Evolutionary conservation across 2,888 invertebrate species (phyloP).

Genomic region (Linyphia triangularis): DNA sequence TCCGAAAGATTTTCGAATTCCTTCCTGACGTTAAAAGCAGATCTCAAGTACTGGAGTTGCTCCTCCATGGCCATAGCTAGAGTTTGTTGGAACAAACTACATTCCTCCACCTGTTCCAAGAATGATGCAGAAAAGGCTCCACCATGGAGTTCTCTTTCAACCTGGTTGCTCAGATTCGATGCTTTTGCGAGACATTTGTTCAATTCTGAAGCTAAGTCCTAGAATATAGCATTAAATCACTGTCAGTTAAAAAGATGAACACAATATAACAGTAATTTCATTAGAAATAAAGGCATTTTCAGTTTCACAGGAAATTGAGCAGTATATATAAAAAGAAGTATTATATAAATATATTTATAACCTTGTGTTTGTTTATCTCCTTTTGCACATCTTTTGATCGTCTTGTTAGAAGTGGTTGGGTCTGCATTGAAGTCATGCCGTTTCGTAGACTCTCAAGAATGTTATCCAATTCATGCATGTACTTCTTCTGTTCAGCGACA

Average conservation of each 20-base stretch:
- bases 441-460: slow-evolving; percentile 90
- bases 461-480: slow-evolving; percentile 88
- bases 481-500: slow-evolving; percentile 91
- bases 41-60: slow-evolving; percentile 88
- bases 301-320: neutral
- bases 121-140: slow-evolving; percentile 88
- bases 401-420: slow-evolving; percentile 84
- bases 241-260: too few relatives aligned
- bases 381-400: slow-evolving; percentile 86
- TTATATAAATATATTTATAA: slow-evolving; percentile 76
- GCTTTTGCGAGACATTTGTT: slow-evolving; percentile 86
- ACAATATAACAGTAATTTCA: too few relatives aligned
- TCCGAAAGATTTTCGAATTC: slow-evolving; percentile 59
- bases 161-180: slow-evolving; percentile 85
- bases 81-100: slow-evolving; percentile 87
- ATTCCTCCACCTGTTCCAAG: slow-evolving; percentile 91
- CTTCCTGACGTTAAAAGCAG: slow-evolving; percentile 81
- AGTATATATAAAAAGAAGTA: neutral
- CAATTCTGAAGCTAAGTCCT: slow-evolving; percentile 84
- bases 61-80: slow-evolving; percentile 90
- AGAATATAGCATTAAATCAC: too few relatives aligned
- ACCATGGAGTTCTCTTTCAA: slow-evolving; percentile 84
- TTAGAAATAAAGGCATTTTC: neutral
- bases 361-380: slow-evolving; percentile 88
- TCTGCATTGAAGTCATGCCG: slow-evolving; percentile 89